Base-by-base conservation (phyloP, 2,113 vertebrate genomes). In the Acinonyx jubatus region DNA sequence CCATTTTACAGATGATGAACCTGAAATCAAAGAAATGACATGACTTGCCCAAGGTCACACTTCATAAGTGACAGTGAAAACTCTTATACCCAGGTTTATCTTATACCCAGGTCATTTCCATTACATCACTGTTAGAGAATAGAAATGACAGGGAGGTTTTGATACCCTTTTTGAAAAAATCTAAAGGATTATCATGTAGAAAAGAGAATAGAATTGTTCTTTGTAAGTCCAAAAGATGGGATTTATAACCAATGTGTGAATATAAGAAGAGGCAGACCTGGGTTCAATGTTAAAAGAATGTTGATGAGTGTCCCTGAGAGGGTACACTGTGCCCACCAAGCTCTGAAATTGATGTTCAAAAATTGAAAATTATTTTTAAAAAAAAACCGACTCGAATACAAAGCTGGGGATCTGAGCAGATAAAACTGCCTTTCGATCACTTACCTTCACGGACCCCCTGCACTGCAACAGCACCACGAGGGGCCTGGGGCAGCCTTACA, bases 21-120 rank as follows among this genome's bases (percentile, higher is more conserved):
- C 18, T 45, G 41, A 94, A 91, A 69, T 73, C 3, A 92, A 91
- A 89, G 29, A 91, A 91, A 76, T 79, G 25, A 94, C 91, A 11
- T 41, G 41, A 71, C n/a, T 84, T 92, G 29, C 25, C 14, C 55
- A 96, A 96, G 13, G 29, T 89, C n/a, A 78, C 18, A 66, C 11
- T 89, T 76, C 38, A 61, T 93, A 94, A 96, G 21, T 61, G 50
- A 74, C 50, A 23, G 19, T n/a, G 16, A 1, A 55, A 78, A 89
- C 71, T 55, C 7, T 82, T 78, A 65, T 13, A 79, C 57, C 25
- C 19, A 38, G 7, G 2, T 71, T 29, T 68, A 4, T 73, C 29
- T 50, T 66, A 66, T 31, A 31, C 12, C 29, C 65, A 66, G 29
- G 65, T 94, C 36, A 36, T 71, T 93, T 55, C 25, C 23, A 10